These are phyloP conservation scores for Ladona fulva DNA, from an alignment of 1,140 invertebrate genomes.

Conservation along the genomic window DNA sequence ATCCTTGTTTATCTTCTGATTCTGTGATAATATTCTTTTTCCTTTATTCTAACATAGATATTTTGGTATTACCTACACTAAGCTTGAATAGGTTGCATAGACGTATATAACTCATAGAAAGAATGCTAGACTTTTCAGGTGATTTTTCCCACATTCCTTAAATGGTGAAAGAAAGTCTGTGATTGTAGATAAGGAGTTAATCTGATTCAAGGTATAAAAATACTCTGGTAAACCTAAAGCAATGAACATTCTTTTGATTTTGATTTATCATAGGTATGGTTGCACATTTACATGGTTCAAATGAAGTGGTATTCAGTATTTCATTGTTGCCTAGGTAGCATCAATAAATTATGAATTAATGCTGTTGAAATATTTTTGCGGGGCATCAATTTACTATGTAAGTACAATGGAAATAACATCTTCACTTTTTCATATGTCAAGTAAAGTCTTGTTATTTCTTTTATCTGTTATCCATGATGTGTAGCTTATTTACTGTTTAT, in stretches of 20 bases:
- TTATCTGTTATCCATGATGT: not conserved
- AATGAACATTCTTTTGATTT: not conserved
- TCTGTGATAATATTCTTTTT: not conserved
- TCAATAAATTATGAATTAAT: not conserved
- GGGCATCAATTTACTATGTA: not conserved
- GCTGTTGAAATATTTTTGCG: not conserved
- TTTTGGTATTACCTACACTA: not conserved
- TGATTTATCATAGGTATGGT: not conserved
- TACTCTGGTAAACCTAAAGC: not conserved
- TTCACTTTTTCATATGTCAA: not conserved
- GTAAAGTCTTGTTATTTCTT: not conserved
- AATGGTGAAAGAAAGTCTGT: not conserved
- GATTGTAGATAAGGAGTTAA: not conserved
- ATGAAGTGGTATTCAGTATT: not conserved
- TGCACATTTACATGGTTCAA: not conserved
- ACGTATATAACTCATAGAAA: not conserved
- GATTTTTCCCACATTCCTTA: slow-evolving; percentile 6
- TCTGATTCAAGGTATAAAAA: not conserved
- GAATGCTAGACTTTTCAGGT: not conserved
- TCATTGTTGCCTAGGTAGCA: not conserved
- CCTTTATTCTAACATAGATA: not conserved
- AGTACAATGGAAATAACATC: not conserved
- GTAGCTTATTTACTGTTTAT: not conserved
- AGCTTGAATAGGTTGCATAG: not conserved
- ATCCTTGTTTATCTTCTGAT: not conserved